Percentiles rank a stretch among this genome's conserved stretches.
Conservation (phyloP, 2,113 vertebrate species). For the Nothobranchius kuhntae region DNA sequence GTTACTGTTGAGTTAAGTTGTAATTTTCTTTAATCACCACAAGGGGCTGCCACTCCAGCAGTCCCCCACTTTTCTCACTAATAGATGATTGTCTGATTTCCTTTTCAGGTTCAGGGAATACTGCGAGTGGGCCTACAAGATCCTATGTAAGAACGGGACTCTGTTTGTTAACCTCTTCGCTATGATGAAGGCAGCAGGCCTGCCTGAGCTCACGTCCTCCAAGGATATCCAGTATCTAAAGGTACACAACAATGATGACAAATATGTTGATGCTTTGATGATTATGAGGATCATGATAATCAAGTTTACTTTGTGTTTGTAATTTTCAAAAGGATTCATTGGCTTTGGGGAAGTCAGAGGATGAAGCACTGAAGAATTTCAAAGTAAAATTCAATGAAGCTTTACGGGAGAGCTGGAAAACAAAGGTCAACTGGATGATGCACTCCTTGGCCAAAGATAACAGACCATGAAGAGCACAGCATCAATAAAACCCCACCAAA, state of each 20-base stretch:
- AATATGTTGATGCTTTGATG: background rate
- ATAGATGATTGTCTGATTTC: background rate
- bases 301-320: background rate
- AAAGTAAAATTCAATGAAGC: constrained; percentile 97
- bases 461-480: constrained; percentile 78
- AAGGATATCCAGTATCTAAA: constrained; percentile 99
- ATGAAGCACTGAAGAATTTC: constrained; percentile 96
- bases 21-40: too few species aligned
- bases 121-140: constrained; percentile 94
- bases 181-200: constrained; percentile 95
- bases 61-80: background rate
- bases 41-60: too few species aligned
- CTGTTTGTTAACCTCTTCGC: constrained; percentile 97
- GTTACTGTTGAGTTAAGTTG: too few species aligned
- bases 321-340: constrained; percentile 86
- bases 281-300: background rate
- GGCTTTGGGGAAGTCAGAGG: constrained; percentile 91
- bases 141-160: constrained; percentile 89
- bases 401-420: constrained; percentile 97
- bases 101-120: constrained; percentile 88
- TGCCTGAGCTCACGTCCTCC: constrained; percentile 95
- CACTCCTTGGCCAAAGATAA: constrained; percentile 97
- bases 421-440: constrained; percentile 99
- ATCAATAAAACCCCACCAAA: constrained; percentile 13
- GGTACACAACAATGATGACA: constrained; percentile 68